phyloP scores from a whole-genome alignment of 2,888 invertebrate genomes.

The Sinhomidia bicolor region DNA sequence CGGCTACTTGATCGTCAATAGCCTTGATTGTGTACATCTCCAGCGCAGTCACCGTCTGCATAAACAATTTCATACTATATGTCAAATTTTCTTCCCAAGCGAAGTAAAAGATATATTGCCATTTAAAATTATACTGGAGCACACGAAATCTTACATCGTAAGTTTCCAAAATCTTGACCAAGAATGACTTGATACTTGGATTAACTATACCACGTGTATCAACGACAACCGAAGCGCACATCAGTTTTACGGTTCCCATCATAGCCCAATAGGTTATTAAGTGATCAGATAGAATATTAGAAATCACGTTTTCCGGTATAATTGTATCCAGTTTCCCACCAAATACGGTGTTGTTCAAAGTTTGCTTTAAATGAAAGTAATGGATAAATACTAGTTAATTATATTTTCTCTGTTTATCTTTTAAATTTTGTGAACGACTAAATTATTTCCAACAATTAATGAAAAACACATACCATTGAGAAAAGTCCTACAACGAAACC shows the following conservation, averaged over 20 bases:
- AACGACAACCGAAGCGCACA: neutral
- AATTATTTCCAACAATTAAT: neutral
- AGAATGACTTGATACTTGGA: slow-evolving; percentile 11
- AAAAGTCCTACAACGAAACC: neutral
- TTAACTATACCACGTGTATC: slow-evolving; percentile 35
- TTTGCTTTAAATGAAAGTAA: slow-evolving; percentile 31
- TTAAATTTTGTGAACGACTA: too few species aligned
- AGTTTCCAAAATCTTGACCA: neutral
- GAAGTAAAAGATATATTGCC: neutral
- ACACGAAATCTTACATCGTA: slow-evolving; percentile 20
- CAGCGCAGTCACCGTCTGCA: slow-evolving; percentile 1
- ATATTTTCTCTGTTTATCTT: neutral
- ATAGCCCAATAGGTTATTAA: slow-evolving; percentile 30
- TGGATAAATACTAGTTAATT: neutral
- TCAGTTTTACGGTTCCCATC: slow-evolving; percentile 35
- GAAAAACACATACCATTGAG: neutral
- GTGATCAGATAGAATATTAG: slow-evolving; percentile 28
- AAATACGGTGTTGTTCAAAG: neutral
- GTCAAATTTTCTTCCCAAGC: neutral
- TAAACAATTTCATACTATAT: neutral
- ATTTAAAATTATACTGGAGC: too few species aligned
- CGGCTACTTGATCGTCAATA: neutral
- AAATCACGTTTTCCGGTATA: slow-evolving; percentile 5
- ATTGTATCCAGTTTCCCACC: neutral
- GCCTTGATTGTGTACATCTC: slow-evolving; percentile 22